These are phyloP conservation scores for Ictidomys tridecemlineatus DNA, from an alignment of 2,113 vertebrate species.

Conservation along the genomic window DNA sequence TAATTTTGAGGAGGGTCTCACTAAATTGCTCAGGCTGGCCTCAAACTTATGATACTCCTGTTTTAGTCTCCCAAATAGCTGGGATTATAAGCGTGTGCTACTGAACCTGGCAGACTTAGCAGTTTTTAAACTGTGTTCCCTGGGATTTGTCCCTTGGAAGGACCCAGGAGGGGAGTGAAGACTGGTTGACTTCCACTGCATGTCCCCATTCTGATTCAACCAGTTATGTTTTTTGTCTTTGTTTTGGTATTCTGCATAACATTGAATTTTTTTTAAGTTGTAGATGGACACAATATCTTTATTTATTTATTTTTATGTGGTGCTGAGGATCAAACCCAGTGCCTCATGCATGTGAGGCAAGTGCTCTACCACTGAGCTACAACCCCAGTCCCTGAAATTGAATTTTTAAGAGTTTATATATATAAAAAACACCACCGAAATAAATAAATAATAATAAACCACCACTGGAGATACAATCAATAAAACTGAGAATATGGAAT, in stretches of 20 bases:
- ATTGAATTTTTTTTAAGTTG: neutral
- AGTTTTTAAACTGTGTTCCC: slow-evolving; percentile 27
- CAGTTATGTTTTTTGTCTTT: neutral
- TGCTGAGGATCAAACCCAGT: no score
- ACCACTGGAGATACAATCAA: neutral
- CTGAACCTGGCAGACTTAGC: no score
- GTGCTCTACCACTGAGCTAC: no score
- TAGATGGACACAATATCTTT: no score
- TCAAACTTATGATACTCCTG: no score
- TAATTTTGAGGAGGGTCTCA: no score
- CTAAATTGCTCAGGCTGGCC: no score
- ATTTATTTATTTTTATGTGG: no score
- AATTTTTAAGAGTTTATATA: neutral
- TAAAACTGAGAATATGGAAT: slow-evolving; percentile 22
- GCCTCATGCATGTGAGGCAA: no score
- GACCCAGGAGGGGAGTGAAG: neutral
- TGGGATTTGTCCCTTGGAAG: neutral
- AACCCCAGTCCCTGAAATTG: no score
- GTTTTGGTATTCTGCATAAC: neutral
- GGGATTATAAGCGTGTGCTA: no score
- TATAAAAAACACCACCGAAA: neutral
- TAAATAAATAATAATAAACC: neutral
- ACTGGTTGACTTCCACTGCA: neutral
- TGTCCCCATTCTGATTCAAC: neutral
- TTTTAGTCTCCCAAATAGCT: no score